phyloP scores from a whole-genome alignment of 2,888 invertebrate genomes.

The Amaurobius ferox region DNA sequence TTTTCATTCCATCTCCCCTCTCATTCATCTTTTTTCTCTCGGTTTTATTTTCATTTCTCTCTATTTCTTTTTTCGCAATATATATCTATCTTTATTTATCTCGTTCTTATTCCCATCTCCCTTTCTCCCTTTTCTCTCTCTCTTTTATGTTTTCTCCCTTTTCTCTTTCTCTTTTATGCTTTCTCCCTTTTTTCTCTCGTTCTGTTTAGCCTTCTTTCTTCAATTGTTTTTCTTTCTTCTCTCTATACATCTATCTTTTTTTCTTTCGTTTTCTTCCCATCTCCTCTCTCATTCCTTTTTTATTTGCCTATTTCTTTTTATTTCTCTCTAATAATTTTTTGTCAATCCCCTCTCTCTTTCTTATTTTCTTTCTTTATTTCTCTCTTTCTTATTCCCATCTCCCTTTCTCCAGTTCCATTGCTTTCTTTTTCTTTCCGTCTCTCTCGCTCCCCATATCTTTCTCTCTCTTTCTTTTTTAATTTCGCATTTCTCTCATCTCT shows the following conservation, averaged over 20 bases:
- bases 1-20: neutral
- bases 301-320: neutral
- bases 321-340: neutral
- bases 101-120: neutral
- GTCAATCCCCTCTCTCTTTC: neutral
- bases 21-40: neutral
- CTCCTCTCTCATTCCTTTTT: neutral
- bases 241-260: neutral
- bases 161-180: neutral
- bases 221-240: neutral
- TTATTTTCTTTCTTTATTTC: neutral
- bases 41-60: neutral
- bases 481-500: neutral
- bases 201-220: neutral
- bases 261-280: neutral
- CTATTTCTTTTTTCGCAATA: neutral
- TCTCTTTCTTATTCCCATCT: neutral
- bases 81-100: neutral
- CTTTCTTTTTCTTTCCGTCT: neutral
- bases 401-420: neutral
- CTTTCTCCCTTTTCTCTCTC: neutral
- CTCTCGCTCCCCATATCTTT: neutral
- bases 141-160: too few species aligned
- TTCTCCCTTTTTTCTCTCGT: neutral
- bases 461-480: neutral